Conservation (phyloP, 2,113 vertebrate genomes). For the Picathartes gymnocephalus region DNA sequence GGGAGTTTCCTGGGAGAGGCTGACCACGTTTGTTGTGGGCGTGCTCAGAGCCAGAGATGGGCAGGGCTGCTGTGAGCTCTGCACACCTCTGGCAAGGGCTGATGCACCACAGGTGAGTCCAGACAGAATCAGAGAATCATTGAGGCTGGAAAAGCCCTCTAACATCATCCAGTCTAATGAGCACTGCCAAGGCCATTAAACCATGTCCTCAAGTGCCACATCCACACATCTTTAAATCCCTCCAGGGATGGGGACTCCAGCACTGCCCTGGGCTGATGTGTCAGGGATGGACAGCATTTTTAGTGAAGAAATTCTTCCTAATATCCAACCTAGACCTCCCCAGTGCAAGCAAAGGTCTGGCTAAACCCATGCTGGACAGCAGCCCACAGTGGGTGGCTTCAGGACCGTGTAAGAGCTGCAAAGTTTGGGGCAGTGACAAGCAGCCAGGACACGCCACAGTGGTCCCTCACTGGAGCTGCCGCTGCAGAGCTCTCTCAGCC, state of each 20-base stretch:
- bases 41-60: not conserved
- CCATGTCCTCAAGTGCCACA: not conserved
- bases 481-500: not conserved
- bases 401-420: fast-evolving
- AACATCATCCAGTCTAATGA: not conserved
- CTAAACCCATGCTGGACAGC: not conserved
- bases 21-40: not conserved
- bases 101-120: not conserved
- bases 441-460: not conserved
- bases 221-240: not conserved
- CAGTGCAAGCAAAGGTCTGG: not conserved
- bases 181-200: not conserved
- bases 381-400: not conserved
- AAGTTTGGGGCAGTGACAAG: not conserved
- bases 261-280: no score
- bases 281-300: no score
- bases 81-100: not conserved
- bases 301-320: not conserved
- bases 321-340: not conserved
- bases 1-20: not conserved
- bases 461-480: not conserved
- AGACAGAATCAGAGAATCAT: not conserved
- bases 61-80: not conserved
- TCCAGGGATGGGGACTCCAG: not conserved
- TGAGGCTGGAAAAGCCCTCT: not conserved